Conservation (phyloP, 2,113 vertebrate genomes). For the Trachemys scripta region DNA sequence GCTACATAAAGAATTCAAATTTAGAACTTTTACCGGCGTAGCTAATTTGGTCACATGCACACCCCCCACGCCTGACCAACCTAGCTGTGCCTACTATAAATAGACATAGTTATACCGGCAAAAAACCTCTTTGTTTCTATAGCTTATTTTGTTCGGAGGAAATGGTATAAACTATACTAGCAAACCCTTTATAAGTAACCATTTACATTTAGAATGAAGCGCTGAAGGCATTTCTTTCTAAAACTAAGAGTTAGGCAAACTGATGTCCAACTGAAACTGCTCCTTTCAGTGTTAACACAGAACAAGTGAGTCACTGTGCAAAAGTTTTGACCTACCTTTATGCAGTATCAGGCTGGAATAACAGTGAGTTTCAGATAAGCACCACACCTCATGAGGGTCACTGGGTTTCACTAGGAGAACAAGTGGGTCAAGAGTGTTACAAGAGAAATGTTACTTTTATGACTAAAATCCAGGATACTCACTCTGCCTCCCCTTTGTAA, state of each 20-base stretch:
- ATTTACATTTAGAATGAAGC: background rate
- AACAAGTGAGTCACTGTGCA: rapidly evolving
- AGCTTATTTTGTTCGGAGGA: background rate
- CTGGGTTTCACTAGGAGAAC: background rate
- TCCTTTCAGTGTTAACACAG: background rate
- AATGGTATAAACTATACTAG: background rate
- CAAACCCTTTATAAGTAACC: background rate
- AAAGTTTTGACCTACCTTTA: background rate
- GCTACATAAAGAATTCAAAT: background rate
- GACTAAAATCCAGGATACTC: background rate
- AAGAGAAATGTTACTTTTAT: background rate
- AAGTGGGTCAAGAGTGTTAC: background rate
- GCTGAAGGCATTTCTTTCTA: rapidly evolving
- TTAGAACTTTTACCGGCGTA: background rate
- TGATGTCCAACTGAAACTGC: background rate
- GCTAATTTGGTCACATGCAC: background rate
- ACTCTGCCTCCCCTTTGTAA: background rate
- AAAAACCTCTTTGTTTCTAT: background rate
- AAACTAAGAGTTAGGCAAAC: background rate
- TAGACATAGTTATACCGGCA: background rate
- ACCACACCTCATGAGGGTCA: background rate
- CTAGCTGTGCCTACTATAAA: background rate
- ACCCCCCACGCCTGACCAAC: background rate
- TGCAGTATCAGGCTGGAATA: rapidly evolving
- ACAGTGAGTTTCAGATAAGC: rapidly evolving